These are phyloP conservation scores for Luehdorfia chinensis DNA, from an alignment of 1,140 invertebrate species.

Conservation along the genomic window DNA sequence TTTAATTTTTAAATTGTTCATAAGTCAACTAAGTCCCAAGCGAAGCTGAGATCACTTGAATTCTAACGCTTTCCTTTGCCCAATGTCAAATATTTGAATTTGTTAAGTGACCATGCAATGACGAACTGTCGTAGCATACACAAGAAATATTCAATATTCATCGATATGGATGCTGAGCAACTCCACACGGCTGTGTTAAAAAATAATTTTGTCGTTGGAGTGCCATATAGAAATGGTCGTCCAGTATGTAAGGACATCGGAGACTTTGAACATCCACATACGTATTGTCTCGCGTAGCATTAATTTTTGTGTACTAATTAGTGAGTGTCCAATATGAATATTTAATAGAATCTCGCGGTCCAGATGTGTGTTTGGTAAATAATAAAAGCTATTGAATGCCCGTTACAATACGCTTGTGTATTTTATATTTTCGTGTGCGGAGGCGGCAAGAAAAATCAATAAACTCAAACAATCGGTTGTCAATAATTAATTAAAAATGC, in stretches of 20 bases:
- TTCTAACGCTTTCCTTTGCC: constrained; percentile 76
- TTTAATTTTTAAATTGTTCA: constrained; percentile 74
- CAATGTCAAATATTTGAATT: constrained; percentile 74
- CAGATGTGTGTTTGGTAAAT: constrained; percentile 71
- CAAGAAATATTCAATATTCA: constrained; percentile 70
- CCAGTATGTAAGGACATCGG: constrained; percentile 53
- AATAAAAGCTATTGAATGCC: constrained; percentile 59
- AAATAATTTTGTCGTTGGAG: constrained; percentile 42
- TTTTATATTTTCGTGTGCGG: constrained; percentile 55
- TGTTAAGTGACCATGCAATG: constrained; percentile 72
- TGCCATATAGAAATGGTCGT: constrained; percentile 29
- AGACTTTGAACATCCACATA: constrained; percentile 45
- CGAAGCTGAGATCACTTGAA: constrained; percentile 72
- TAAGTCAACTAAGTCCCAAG: constrained; percentile 67
- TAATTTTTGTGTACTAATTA: constrained; percentile 75
- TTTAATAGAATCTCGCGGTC: constrained; percentile 63
- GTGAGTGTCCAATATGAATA: constrained; percentile 72
- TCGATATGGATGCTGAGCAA: constrained; percentile 47
- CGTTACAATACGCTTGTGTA: constrained; percentile 53
- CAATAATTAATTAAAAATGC: constrained; percentile 10
- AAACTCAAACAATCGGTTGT: constrained; percentile 13
- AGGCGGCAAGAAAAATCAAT: constrained; percentile 32
- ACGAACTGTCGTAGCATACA: constrained; percentile 62
- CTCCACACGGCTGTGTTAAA: constrained; percentile 44
- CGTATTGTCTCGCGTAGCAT: constrained; percentile 63